phyloP scores from a whole-genome alignment of 2,888 invertebrate species.

The Trissolcus japonicus region DNA sequence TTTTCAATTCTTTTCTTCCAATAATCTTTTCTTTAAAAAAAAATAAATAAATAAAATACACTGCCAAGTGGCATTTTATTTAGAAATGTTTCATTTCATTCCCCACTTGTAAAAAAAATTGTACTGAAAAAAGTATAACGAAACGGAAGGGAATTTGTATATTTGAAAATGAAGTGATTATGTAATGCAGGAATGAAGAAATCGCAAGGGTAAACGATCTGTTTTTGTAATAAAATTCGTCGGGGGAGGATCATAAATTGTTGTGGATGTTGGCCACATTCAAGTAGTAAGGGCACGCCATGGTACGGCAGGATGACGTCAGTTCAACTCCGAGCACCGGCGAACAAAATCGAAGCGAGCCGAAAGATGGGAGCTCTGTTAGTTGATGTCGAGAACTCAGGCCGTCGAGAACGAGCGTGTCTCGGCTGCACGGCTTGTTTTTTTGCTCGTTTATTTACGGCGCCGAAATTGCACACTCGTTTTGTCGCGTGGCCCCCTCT shows the following conservation, averaged over 20 bases:
- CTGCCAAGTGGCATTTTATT: no score
- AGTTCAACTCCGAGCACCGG: slow-evolving; percentile 59
- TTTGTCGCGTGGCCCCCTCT: neutral
- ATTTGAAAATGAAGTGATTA: no score
- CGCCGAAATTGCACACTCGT: neutral
- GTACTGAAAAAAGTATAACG: no score
- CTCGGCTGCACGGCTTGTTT: slow-evolving; percentile 52
- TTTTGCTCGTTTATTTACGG: slow-evolving; percentile 25
- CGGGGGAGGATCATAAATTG: slow-evolving; percentile 47
- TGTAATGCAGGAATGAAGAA: neutral
- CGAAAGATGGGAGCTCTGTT: slow-evolving; percentile 62
- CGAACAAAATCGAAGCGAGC: slow-evolving; percentile 66
- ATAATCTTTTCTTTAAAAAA: no score
- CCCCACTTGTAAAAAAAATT: no score
- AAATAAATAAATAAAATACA: no score
- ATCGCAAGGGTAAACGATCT: slow-evolving; percentile 41
- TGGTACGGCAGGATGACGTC: slow-evolving; percentile 74
- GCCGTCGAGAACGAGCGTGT: slow-evolving; percentile 59
- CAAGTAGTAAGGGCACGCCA: slow-evolving; percentile 73
- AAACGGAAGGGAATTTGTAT: no score
- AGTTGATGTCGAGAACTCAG: slow-evolving; percentile 57
- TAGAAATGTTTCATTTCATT: no score
- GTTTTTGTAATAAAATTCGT: slow-evolving; percentile 39
- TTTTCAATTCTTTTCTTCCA: slow-evolving; percentile 5
- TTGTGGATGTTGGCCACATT: slow-evolving; percentile 40